phyloP scores from a whole-genome alignment of 2,113 vertebrate species.

The Natator depressus region DNA sequence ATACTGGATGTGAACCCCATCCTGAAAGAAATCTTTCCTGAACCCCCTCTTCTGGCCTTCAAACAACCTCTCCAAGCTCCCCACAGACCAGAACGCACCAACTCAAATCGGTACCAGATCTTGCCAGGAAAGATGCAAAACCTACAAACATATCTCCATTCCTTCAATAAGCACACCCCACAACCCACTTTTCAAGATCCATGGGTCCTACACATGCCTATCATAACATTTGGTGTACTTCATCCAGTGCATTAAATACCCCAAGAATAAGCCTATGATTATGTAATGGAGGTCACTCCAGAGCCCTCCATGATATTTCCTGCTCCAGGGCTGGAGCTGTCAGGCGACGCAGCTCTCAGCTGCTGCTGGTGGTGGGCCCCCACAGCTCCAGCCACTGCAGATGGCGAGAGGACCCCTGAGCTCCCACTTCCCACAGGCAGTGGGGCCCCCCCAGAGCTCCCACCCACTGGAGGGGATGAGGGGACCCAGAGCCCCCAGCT shows the following conservation, averaged over 20 bases:
- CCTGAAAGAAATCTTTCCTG: neutral
- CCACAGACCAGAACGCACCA: neutral
- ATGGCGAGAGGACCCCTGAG: too few relatives aligned
- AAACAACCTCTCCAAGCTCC: neutral
- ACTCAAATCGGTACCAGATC: neutral
- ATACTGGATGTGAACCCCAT: neutral
- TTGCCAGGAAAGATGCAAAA: neutral
- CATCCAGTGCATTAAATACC: neutral
- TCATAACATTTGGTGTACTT: neutral
- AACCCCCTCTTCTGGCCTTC: neutral
- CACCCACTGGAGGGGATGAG: too few relatives aligned
- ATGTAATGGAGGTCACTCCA: too few relatives aligned
- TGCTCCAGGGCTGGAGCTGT: too few relatives aligned
- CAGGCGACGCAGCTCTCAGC: too few relatives aligned
- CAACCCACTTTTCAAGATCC: neutral
- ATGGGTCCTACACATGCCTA: neutral
- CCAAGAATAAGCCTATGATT: neutral
- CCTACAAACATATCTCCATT: neutral
- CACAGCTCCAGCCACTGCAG: too few relatives aligned
- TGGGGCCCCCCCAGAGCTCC: too few relatives aligned
- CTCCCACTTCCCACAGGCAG: too few relatives aligned
- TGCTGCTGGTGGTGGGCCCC: too few relatives aligned
- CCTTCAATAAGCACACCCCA: neutral
- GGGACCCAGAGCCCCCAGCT: too few relatives aligned
- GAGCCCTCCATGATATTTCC: too few relatives aligned